A percentile compares a stretch with the other conserved stretches of the same genome.
Conservation (phyloP, 2,797 vertebrate genomes). For the Atherinosoma microstoma region DNA sequence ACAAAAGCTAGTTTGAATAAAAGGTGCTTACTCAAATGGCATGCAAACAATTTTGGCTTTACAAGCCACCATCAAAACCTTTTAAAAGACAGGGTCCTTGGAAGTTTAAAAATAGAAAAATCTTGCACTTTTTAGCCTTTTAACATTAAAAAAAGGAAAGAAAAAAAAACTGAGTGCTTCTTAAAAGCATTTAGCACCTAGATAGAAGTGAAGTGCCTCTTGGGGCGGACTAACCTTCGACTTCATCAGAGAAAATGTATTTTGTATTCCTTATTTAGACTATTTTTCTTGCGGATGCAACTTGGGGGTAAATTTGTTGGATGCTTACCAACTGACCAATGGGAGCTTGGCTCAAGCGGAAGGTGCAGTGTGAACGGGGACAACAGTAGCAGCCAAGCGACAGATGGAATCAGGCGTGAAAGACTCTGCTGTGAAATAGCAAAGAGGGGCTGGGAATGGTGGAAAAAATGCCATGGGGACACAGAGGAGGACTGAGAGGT, state of each 20-base stretch:
- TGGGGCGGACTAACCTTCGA: constrained; percentile 23
- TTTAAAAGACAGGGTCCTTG: constrained; percentile 40
- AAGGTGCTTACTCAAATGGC: constrained; percentile 34
- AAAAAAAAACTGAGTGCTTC: constrained; percentile 23
- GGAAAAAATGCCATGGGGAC: constrained; percentile 28
- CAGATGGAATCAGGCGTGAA: constrained; percentile 67
- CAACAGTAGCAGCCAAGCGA: constrained; percentile 37
- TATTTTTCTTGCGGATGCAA: constrained; percentile 11
- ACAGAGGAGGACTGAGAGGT: constrained; percentile 19
- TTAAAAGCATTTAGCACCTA: constrained; percentile 59
- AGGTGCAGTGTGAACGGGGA: constrained; percentile 32
- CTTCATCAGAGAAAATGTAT: constrained; percentile 20
- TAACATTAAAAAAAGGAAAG: constrained; percentile 11
- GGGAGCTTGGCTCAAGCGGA: constrained; percentile 34
- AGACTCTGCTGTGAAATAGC: constrained; percentile 52
- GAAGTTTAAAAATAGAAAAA: constrained; percentile 23
- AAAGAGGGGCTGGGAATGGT: constrained; percentile 15
- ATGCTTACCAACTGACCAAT: constrained; percentile 19
- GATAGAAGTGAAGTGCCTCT: constrained; percentile 22
- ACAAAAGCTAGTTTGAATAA: constrained; percentile 32
- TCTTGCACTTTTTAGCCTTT: constrained; percentile 34
- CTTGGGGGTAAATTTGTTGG: constrained; percentile 39
- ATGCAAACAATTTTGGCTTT: constrained; percentile 19
- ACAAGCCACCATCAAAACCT: constrained; percentile 17
- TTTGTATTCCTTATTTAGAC: not conserved